Conservation (phyloP, 2,797 vertebrate species). For the Merluccius polli region DNA sequence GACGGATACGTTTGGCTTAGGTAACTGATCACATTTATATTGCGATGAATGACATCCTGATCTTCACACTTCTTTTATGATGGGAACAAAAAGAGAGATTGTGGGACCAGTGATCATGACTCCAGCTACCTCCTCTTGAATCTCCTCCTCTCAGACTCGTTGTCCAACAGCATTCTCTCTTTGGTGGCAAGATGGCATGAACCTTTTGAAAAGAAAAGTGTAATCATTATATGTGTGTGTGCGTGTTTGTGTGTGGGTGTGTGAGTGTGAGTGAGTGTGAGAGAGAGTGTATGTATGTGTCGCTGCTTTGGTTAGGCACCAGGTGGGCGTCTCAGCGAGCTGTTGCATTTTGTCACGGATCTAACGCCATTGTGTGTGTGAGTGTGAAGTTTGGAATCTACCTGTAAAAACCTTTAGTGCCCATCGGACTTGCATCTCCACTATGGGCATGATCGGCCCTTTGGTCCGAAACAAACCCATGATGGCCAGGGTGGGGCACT, state of each 20-base stretch:
- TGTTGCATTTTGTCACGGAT: too few species aligned
- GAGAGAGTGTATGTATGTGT: not conserved
- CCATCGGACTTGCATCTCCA: constrained; percentile 78
- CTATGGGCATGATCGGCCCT: constrained; percentile 67
- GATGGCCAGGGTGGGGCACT: constrained; percentile 71
- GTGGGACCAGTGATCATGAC: not conserved
- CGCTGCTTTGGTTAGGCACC: not conserved
- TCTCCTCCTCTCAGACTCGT: constrained; percentile 46
- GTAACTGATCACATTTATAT: not conserved
- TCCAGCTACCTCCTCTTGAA: constrained; percentile 52
- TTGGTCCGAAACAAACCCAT: constrained; percentile 64
- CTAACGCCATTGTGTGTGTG: not conserved
- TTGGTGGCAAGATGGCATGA: constrained; percentile 54
- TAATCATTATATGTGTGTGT: not conserved
- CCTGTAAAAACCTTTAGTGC: constrained; percentile 71
- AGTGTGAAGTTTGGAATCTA: constrained; percentile 37
- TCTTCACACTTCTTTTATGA: not conserved
- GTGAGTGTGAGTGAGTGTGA: not conserved
- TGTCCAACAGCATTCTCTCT: constrained; percentile 56
- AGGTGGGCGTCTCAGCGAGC: not conserved
- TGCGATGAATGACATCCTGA: not conserved
- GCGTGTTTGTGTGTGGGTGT: not conserved
- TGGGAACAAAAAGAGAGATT: not conserved
- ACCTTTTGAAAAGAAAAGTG: constrained; percentile 48
- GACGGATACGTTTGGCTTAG: not conserved